Percentiles rank a stretch among this genome's conserved stretches.
phyloP scores from a whole-genome alignment of 2,888 invertebrate species.

The Drosophila buzzatii region DNA sequence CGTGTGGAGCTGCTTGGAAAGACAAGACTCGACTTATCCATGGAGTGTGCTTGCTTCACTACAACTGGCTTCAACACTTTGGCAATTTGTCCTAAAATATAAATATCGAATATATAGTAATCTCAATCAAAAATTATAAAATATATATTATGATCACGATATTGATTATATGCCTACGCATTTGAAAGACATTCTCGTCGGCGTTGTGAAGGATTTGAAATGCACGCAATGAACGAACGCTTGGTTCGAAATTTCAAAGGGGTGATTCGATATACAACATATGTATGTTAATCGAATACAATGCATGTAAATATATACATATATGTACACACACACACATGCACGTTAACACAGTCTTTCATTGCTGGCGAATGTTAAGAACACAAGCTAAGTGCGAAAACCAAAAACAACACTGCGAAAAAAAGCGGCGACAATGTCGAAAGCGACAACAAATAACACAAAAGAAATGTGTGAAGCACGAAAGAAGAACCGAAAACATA shows the following conservation, averaged over 20 bases:
- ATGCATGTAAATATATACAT: background rate
- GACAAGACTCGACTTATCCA: conserved; percentile 53
- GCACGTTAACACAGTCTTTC: background rate
- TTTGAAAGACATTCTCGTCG: background rate
- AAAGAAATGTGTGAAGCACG: conserved; percentile 6
- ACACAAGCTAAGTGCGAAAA: conserved; percentile 52
- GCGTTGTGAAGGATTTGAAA: background rate
- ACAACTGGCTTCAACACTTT: conserved; percentile 82
- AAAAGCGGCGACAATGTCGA: conserved; percentile 29
- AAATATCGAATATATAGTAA: background rate
- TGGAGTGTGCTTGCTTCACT: conserved; percentile 77
- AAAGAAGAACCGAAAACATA: conserved; percentile 25
- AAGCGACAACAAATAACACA: conserved; percentile 21
- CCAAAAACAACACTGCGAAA: conserved; percentile 23
- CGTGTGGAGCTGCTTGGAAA: conserved; percentile 63
- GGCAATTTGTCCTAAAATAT: conserved; percentile 81
- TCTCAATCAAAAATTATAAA: background rate
- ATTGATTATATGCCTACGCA: background rate
- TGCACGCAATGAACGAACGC: background rate
- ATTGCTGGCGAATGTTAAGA: conserved; percentile 32
- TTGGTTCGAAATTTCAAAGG: conserved; percentile 27
- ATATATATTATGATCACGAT: background rate
- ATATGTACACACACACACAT: background rate
- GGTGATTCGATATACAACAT: conserved; percentile 11
- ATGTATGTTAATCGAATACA: conserved; percentile 9